Conservation (phyloP, 2,797 vertebrate species). For the Xerus rutilus region DNA sequence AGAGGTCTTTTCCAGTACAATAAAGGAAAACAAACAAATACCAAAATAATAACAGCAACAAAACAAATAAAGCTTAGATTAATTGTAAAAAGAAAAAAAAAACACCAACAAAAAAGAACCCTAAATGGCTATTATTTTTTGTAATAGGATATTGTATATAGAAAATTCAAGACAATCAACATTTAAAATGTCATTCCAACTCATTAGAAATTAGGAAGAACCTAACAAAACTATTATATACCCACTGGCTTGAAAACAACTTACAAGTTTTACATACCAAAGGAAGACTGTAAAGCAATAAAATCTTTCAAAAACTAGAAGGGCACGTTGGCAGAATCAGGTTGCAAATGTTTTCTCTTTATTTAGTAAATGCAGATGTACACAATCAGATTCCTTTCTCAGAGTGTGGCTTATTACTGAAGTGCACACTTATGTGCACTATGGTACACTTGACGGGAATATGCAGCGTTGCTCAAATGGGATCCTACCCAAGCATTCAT, state of each 20-base stretch:
- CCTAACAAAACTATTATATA: not conserved
- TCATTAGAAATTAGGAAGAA: not conserved
- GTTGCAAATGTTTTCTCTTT: not conserved
- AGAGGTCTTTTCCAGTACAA: not conserved
- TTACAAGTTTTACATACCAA: not conserved
- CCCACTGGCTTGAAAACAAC: not conserved
- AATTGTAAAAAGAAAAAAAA: not conserved
- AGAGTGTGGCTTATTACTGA: not conserved
- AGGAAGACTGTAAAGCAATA: not conserved
- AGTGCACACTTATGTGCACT: not conserved
- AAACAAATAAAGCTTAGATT: not conserved
- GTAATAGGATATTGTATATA: not conserved
- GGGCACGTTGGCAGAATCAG: not conserved
- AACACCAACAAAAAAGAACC: not conserved
- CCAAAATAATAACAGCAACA: not conserved
- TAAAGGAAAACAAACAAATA: not conserved
- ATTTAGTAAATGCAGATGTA: not conserved
- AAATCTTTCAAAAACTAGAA: not conserved
- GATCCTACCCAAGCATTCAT: not conserved
- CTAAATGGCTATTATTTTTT: not conserved
- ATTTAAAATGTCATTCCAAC: not conserved
- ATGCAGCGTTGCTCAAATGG: not conserved
- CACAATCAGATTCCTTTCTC: not conserved
- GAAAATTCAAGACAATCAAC: not conserved
- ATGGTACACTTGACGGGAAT: not conserved